Conservation (phyloP, 1,140 invertebrate genomes). For the Trichoplusia ni region DNA sequence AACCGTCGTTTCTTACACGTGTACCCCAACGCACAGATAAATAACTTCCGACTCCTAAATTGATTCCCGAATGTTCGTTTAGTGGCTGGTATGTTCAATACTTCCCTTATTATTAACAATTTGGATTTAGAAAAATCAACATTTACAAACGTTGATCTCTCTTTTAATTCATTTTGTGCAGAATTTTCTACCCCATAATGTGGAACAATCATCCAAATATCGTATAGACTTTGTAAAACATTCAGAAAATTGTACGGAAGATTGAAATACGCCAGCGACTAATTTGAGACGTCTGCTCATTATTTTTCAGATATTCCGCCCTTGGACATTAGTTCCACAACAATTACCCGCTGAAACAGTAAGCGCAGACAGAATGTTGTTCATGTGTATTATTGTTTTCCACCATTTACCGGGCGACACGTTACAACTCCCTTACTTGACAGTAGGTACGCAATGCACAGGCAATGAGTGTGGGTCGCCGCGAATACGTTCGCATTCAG, state of each 20-base stretch:
- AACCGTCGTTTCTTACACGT: not conserved
- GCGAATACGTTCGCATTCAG: constrained; percentile 29
- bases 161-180: not conserved
- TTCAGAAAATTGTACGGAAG: constrained; percentile 43
- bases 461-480: constrained; percentile 38
- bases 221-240: not conserved
- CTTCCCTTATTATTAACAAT: constrained; percentile 43
- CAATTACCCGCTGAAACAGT: constrained; percentile 79
- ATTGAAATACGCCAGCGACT: constrained; percentile 63
- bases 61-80: constrained; percentile 33
- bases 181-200: not conserved
- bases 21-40: constrained; percentile 4
- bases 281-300: constrained; percentile 74
- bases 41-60: not conserved
- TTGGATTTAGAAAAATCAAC: not conserved
- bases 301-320: constrained; percentile 80
- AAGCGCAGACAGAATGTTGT: constrained; percentile 77
- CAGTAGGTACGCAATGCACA: constrained; percentile 39
- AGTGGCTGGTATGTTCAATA: constrained; percentile 59
- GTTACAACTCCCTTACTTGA: constrained; percentile 35
- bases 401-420: constrained; percentile 69
- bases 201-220: not conserved
- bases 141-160: not conserved
- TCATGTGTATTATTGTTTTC: constrained; percentile 75
- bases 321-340: constrained; percentile 79